Evolutionary conservation across 2,113 vertebrate genomes (phyloP), one percentile per base, ranked within the genome.

Genomic region (Stictonetta naevosa): DNA sequence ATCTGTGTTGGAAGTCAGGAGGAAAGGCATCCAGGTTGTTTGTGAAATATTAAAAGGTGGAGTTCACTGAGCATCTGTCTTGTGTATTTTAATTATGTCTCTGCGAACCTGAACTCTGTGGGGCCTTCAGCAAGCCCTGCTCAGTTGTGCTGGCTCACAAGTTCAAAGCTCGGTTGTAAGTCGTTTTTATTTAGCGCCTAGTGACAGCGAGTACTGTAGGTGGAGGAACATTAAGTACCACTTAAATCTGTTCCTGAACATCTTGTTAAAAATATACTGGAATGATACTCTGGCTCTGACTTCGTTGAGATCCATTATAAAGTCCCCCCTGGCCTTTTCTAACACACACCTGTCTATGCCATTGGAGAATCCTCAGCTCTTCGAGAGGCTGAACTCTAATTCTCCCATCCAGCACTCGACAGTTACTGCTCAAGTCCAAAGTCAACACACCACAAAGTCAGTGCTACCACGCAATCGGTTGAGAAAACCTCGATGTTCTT

Each of bases 151-250:
- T 78, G 92, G 76, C 91, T 97, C 92, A 68, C 80, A 59, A 96
- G 95, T 97, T 98, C 97, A 98, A 96, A 96, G 90, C 87, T 89
- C 74, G 76, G 95, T 72, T 97, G 83, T 90, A 96, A 90, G 96
- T 98, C 44, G 20, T 97, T 98, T 97, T 97, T 98, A 97, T 98
- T 98, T 97, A 97, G 96, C 80, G 5, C 86, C 95, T 92, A 75
- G 79, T 95, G 97, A 97, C 95, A 97, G 95, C 79, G 40, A 87
- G 83, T 78, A 44, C 92, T 83, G 80, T 73, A 95, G 95, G 91
- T 95, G 86, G 72, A 90, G 84, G 96, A 97, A 74, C 90, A 82
- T 96, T 98, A 98, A 98, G 95, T 95, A 95, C 95, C 94, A 96
- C 95, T 98, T 98, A 97, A 96, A 97, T 96, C 96, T 97, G 91